phyloP scores from a whole-genome alignment of 2,888 invertebrate species.

The Omphaloscelis lunosa region DNA sequence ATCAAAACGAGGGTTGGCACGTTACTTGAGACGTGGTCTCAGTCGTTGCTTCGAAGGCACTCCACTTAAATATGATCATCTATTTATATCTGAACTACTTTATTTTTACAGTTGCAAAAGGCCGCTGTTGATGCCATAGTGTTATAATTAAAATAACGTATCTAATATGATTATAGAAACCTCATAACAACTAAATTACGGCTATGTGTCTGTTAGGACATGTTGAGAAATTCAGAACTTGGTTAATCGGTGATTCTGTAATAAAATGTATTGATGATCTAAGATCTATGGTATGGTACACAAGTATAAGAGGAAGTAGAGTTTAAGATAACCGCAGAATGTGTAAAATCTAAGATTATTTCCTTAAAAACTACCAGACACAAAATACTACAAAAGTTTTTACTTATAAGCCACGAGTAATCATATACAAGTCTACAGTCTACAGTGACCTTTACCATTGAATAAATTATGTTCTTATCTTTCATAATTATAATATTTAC shows the following conservation, averaged over 20 bases:
- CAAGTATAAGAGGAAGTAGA: neutral
- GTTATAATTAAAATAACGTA: constrained; percentile 39
- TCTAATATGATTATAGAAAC: constrained; percentile 37
- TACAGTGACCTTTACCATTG: constrained; percentile 39
- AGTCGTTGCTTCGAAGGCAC: constrained; percentile 62
- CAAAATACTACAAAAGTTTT: constrained; percentile 41
- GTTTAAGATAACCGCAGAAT: constrained; percentile 15
- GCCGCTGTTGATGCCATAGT: constrained; percentile 59
- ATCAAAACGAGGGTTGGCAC: constrained; percentile 60
- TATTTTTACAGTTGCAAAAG: constrained; percentile 55
- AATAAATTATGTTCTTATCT: constrained; percentile 51
- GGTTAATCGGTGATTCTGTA: neutral
- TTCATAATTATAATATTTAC: constrained; percentile 55
- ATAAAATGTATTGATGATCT: constrained; percentile 18
- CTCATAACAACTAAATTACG: constrained; percentile 21
- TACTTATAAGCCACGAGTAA: constrained; percentile 25
- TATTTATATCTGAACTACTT: constrained; percentile 54
- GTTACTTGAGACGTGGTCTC: constrained; percentile 34
- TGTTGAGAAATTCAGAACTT: constrained; percentile 17
- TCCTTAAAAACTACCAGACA: constrained; percentile 41
- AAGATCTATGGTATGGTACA: constrained; percentile 8
- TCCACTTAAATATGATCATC: constrained; percentile 43
- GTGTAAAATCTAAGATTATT: constrained; percentile 26
- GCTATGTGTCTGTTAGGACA: constrained; percentile 13
- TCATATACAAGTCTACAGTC: constrained; percentile 25